These are phyloP conservation scores for Sinella curviseta DNA, from an alignment of 1,140 invertebrate species.

Conservation along the genomic window DNA sequence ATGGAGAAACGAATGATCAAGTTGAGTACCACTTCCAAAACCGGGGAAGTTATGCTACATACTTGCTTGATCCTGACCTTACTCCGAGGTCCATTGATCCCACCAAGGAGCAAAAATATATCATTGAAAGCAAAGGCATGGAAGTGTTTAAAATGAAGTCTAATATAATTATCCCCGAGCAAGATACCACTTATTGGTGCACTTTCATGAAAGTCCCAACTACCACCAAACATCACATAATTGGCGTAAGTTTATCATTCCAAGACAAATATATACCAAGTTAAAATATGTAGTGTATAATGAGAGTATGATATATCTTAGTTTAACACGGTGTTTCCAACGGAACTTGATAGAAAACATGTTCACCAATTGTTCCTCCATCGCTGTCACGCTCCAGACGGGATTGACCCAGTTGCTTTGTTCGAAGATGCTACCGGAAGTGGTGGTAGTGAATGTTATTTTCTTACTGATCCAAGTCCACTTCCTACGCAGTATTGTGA, in stretches of 20 bases:
- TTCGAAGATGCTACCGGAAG: conserved; percentile 12
- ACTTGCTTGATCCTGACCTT: neutral
- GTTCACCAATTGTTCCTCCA: conserved; percentile 27
- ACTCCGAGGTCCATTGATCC: neutral
- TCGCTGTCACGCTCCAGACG: conserved; percentile 17
- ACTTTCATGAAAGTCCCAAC: neutral
- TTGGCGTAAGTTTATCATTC: neutral
- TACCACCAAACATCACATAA: neutral
- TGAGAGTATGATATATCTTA: too few relatives aligned
- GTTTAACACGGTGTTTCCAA: neutral
- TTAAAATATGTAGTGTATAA: too few relatives aligned
- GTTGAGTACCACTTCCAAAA: neutral
- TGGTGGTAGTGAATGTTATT: conserved; percentile 22
- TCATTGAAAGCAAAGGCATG: neutral
- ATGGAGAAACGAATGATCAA: neutral
- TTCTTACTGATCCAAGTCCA: neutral
- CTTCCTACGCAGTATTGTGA: conserved; percentile 1
- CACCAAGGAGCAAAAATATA: neutral
- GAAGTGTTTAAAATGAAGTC: neutral
- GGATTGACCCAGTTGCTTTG: neutral
- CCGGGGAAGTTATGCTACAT: neutral
- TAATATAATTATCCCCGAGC: neutral
- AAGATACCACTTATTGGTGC: neutral
- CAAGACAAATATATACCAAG: neutral
- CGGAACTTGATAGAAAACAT: neutral